Base-by-base conservation (phyloP, 2,888 invertebrate genomes). In the Dynastes tityus region DNA sequence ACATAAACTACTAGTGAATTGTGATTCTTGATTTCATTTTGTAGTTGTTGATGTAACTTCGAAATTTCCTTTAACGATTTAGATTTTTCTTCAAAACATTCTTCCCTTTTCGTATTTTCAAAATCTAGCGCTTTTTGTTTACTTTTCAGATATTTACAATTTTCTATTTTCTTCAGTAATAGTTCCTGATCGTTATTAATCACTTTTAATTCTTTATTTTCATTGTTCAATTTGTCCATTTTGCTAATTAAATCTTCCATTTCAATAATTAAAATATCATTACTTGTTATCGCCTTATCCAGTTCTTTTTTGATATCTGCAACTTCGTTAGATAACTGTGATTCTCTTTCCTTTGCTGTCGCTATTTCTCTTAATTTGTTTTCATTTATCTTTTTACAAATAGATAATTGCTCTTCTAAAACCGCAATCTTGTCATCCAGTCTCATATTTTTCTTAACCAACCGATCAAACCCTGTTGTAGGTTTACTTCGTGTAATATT, bases 401-500 rank as follows among this genome's bases (percentile, higher is more conserved):
- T 64, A 37, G 32, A 29, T n/a, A 78, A 63, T 73, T 71, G 51
- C 16, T 73, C 64, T 32, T 78, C 45, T 53, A 78, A 64, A 9
- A 11, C 13, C 4, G 5, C 37, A 61, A 78, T 71, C 73, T 73
- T 78, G 45, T 78, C 68, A 22, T 71, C 64, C n/a, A 78, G 32
- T 53, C 29, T 67, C 51, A 65, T 65, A 55, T 71, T 78, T 22
- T 78, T 77, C 55, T 51, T 65, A 40, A 51, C 71, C 11, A 78
- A 29, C n/a, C 71, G 61, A 64, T 70, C 77, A 13, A 63, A 58
- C 2, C 68, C 49, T 6, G 63, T 58, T 40, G 5, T 77, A 55
- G 16, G 11, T 55, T 55, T 55, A 37, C 11, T 61, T 16, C 13
- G 32, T 27, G 27, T 22, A 1, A 9, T 8, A 16, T 40, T 61